A percentile compares a stretch with the other conserved stretches of the same genome.
Conservation (phyloP, 2,888 invertebrate species). For the Sphaeridia pumilis region DNA sequence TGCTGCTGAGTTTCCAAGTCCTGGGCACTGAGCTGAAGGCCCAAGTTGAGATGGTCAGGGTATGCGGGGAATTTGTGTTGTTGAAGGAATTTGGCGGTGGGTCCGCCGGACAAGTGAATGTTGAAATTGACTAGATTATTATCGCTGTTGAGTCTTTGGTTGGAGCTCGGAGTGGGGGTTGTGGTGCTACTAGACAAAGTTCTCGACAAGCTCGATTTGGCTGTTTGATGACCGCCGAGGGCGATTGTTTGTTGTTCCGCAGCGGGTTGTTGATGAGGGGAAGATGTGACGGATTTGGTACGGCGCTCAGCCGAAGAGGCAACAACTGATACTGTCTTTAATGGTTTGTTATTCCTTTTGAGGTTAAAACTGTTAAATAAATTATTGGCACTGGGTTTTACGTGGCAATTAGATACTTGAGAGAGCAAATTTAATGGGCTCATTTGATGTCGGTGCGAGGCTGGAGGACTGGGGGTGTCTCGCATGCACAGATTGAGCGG, state of each 20-base stretch:
- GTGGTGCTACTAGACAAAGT: too few relatives aligned
- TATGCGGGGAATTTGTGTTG: too few relatives aligned
- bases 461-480: too few relatives aligned
- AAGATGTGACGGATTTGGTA: background rate
- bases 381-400: conserved; percentile 10
- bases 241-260: too few relatives aligned
- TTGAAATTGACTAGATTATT: conserved; percentile 28
- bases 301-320: background rate
- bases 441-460: background rate
- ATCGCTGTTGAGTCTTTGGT: conserved; percentile 17
- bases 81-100: too few relatives aligned
- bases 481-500: conserved; percentile 33
- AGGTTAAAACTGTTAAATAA: conserved; percentile 19
- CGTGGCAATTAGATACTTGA: background rate
- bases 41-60: background rate
- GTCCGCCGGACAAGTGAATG: conserved; percentile 4
- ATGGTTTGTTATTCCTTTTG: conserved; percentile 4
- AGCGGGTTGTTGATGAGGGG: too few relatives aligned
- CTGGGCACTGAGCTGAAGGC: background rate
- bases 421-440: conserved; percentile 1
- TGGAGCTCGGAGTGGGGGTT: too few relatives aligned
- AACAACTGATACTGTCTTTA: background rate
- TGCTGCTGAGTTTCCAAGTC: background rate
- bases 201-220: too few relatives aligned
- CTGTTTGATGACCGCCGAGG: too few relatives aligned